Conservation (phyloP, 2,797 vertebrate species). For the Aselliscus stoliczkanus region DNA sequence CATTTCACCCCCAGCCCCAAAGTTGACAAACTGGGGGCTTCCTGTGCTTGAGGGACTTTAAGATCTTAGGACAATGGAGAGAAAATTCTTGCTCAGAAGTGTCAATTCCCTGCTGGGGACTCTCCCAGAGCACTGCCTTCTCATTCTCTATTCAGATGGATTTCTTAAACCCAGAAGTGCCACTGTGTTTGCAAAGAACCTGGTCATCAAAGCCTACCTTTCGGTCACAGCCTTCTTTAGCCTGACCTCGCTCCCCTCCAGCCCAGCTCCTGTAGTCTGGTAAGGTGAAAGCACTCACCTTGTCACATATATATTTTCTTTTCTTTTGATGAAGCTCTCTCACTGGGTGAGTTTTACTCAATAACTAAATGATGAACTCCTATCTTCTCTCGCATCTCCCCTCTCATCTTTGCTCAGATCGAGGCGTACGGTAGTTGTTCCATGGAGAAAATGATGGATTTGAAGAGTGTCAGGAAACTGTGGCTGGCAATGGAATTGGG, state of each 20-base stretch:
- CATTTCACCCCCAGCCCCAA: neutral
- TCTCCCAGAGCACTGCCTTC: neutral
- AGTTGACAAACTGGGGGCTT: neutral
- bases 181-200: neutral
- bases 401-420: neutral
- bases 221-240: neutral
- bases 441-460: neutral
- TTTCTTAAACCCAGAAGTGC: neutral
- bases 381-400: neutral
- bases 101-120: neutral
- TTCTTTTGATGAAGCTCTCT: neutral
- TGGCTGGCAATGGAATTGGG: neutral
- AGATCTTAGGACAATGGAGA: neutral
- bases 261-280: neutral
- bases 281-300: neutral
- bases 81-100: neutral
- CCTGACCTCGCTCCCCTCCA: neutral
- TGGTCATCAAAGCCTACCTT: neutral
- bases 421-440: neutral
- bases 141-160: neutral
- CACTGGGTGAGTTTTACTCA: neutral
- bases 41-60: neutral
- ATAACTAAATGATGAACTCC: neutral
- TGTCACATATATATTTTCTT: neutral
- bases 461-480: neutral